Conservation (phyloP, 2,888 invertebrate genomes). For the Odontothrips loti region DNA sequence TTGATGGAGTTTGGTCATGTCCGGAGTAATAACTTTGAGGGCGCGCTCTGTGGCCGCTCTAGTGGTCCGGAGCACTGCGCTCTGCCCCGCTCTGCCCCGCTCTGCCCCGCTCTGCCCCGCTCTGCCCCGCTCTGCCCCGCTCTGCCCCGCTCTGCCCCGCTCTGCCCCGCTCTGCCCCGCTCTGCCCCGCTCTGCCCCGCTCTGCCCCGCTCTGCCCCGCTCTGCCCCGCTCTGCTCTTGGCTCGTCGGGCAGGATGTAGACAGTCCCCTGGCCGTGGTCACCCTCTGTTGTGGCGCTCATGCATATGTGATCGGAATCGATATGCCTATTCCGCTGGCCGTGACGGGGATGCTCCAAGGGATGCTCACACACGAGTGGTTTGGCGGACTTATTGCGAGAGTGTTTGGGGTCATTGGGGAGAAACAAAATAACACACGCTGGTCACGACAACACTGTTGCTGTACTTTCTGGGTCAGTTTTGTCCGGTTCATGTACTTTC, state of each 20-base stretch:
- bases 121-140: background rate
- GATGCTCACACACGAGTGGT: background rate
- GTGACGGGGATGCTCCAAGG: background rate
- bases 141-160: background rate
- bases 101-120: background rate
- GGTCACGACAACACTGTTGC: too few relatives aligned
- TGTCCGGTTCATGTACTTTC: too few relatives aligned
- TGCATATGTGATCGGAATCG: too few relatives aligned
- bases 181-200: too few relatives aligned
- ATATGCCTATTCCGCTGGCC: too few relatives aligned
- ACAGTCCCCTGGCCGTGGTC: too few relatives aligned
- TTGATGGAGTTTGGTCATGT: background rate
- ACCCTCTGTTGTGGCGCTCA: too few relatives aligned
- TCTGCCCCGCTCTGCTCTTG: background rate
- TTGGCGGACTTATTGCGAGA: background rate
- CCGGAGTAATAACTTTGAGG: background rate
- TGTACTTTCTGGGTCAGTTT: background rate
- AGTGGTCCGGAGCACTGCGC: background rate
- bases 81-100: background rate
- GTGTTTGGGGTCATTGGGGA: background rate
- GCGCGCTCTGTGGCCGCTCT: background rate
- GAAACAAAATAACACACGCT: too few relatives aligned
- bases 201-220: too few relatives aligned
- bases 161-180: background rate
- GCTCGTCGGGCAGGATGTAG: too few relatives aligned